Percentiles rank a stretch among this genome's conserved stretches.
These are phyloP conservation scores for Tricholauxania praeusta DNA, from an alignment of 2,888 invertebrate species.

Conservation along the genomic window DNA sequence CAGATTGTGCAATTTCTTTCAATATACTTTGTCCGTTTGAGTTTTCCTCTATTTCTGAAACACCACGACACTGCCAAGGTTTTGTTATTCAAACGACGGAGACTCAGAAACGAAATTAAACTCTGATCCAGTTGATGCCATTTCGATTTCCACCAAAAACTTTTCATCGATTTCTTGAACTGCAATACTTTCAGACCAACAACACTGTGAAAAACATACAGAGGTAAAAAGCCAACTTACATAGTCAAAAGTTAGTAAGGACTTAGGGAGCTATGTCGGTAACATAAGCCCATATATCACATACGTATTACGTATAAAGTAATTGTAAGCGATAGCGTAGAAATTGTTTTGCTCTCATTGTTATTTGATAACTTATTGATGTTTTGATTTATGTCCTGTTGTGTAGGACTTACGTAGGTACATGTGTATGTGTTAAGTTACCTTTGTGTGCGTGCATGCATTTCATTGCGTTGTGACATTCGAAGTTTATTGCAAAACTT, in stretches of 20 bases:
- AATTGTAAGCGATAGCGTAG: conserved; percentile 35
- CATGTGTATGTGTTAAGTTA: not conserved
- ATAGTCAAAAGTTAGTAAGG: too few species aligned
- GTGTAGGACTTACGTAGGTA: not conserved
- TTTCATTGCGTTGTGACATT: conserved; percentile 18
- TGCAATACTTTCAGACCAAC: too few species aligned
- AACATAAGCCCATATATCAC: conserved; percentile 13
- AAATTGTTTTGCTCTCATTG: conserved; percentile 38
- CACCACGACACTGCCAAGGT: not conserved
- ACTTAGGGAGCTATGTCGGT: too few species aligned
- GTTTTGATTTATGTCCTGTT: conserved; percentile 37
- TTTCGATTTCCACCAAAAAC: too few species aligned
- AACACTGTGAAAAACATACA: too few species aligned
- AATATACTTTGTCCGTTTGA: conserved; percentile 37
- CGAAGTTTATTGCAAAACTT: conserved; percentile 21
- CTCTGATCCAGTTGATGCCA: too few species aligned
- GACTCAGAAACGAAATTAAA: too few species aligned
- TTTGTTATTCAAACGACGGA: too few species aligned
- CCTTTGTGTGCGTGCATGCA: conserved; percentile 10
- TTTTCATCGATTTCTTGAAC: too few species aligned
- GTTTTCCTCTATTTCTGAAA: not conserved
- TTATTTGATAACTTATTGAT: conserved; percentile 40
- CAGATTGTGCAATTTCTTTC: conserved; percentile 37
- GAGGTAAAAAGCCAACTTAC: too few species aligned
- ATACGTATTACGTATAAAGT: conserved; percentile 7